phyloP scores from a whole-genome alignment of 2,113 vertebrate species.

The Paradisaea rubra region DNA sequence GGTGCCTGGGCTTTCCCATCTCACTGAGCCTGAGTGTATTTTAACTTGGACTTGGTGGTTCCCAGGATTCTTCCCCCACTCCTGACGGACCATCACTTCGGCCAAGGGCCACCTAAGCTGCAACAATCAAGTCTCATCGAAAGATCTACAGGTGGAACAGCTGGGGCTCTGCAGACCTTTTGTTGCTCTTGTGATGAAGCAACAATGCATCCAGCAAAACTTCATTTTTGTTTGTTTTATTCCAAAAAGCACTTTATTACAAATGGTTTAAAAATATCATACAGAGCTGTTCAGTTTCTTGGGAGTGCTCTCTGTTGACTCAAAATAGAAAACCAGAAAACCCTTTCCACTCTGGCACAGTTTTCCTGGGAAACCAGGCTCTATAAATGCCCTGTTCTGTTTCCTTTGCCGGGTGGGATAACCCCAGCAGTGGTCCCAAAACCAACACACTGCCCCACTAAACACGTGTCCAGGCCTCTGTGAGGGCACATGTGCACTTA shows the following conservation, averaged over 20 bases:
- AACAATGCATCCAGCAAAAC: neutral
- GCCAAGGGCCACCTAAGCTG: neutral
- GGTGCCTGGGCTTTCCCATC: neutral
- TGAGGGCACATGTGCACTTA: rapidly evolving
- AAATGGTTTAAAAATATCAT: neutral
- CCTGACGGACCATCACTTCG: rapidly evolving
- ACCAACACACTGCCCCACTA: neutral
- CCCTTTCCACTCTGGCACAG: neutral
- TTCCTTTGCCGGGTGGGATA: neutral
- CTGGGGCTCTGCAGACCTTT: neutral
- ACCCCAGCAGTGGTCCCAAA: neutral
- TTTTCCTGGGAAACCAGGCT: neutral
- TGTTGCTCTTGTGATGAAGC: neutral
- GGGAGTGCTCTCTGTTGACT: neutral
- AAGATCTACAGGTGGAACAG: neutral
- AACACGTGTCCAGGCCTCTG: neutral
- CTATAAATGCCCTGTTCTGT: rapidly evolving
- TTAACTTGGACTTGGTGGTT: neutral
- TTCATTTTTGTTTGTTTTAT: neutral
- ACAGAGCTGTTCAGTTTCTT: neutral
- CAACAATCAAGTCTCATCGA: rapidly evolving
- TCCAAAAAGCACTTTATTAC: conserved; percentile 7
- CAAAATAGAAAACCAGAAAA: neutral
- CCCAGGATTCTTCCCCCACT: neutral
- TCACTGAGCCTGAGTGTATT: neutral